Evolutionary conservation across 2,888 invertebrate genomes (phyloP).

Genomic region (Prosapia bicincta): DNA sequence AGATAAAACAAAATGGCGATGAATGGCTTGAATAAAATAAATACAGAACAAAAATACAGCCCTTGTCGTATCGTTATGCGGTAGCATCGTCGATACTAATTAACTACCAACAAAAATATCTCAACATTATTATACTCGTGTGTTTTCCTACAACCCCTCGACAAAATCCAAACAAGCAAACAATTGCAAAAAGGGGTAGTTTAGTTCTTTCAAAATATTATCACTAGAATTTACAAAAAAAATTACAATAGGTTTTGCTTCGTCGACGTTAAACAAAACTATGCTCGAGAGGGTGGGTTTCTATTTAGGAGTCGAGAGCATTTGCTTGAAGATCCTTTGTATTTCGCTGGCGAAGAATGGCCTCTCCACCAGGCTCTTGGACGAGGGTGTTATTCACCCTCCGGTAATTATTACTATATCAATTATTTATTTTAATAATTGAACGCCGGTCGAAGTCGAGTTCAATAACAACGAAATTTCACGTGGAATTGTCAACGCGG

Average conservation of each 20-base stretch:
- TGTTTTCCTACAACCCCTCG: background rate
- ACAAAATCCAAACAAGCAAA: background rate
- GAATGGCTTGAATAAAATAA: background rate
- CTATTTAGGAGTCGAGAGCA: background rate
- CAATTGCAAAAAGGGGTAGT: background rate
- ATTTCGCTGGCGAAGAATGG: background rate
- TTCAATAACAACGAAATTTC: background rate
- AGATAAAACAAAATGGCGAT: background rate
- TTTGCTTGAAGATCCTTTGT: background rate
- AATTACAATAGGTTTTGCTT: background rate
- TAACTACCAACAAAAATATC: background rate
- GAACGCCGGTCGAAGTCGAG: background rate
- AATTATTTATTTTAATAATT: background rate
- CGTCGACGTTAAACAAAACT: background rate
- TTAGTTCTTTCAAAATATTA: background rate
- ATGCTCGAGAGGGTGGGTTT: background rate
- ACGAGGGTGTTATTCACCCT: background rate
- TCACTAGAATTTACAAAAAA: background rate
- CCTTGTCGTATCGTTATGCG: background rate
- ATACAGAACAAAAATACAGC: background rate
- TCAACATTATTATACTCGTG: background rate
- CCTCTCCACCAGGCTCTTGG: background rate
- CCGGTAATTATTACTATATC: background rate
- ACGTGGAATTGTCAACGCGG: background rate
- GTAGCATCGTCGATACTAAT: background rate